phyloP scores from a whole-genome alignment of 1,140 invertebrate genomes.

The Listronotus bonariensis region DNA sequence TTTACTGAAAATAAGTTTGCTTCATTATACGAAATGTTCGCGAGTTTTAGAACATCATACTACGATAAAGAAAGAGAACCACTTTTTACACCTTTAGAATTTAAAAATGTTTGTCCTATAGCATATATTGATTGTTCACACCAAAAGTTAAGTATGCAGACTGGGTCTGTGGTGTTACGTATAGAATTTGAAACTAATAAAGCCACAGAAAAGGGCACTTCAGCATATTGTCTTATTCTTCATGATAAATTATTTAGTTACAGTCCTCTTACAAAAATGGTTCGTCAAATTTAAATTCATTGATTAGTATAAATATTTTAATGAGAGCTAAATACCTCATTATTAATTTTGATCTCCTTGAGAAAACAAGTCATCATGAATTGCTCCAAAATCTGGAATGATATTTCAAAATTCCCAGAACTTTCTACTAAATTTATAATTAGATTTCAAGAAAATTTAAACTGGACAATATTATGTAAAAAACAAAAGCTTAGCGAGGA shows the following conservation, averaged over 20 bases:
- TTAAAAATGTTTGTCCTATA: background rate
- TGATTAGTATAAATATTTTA: too few relatives aligned
- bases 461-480: too few relatives aligned
- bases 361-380: too few relatives aligned
- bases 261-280: slow-evolving; percentile 13
- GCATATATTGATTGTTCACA: slow-evolving; percentile 15
- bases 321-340: too few relatives aligned
- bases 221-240: slow-evolving; percentile 16
- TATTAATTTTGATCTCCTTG: too few relatives aligned
- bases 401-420: too few relatives aligned
- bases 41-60: slow-evolving; percentile 2
- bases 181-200: slow-evolving; percentile 15
- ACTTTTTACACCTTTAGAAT: slow-evolving; percentile 11
- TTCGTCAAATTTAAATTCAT: slow-evolving; percentile 13
- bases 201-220: background rate
- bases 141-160: slow-evolving; percentile 4
- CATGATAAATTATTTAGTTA: slow-evolving; percentile 23
- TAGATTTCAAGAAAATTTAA: too few relatives aligned
- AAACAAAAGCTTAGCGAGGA: too few relatives aligned
- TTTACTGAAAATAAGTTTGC: slow-evolving; percentile 22
- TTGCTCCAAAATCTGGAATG: too few relatives aligned
- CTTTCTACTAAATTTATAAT: too few relatives aligned
- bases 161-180: slow-evolving; percentile 5
- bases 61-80: slow-evolving; percentile 1
- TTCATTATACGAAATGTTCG: slow-evolving; percentile 12